phyloP scores from a whole-genome alignment of 2,888 invertebrate genomes.

The Ichneumon xanthorius region DNA sequence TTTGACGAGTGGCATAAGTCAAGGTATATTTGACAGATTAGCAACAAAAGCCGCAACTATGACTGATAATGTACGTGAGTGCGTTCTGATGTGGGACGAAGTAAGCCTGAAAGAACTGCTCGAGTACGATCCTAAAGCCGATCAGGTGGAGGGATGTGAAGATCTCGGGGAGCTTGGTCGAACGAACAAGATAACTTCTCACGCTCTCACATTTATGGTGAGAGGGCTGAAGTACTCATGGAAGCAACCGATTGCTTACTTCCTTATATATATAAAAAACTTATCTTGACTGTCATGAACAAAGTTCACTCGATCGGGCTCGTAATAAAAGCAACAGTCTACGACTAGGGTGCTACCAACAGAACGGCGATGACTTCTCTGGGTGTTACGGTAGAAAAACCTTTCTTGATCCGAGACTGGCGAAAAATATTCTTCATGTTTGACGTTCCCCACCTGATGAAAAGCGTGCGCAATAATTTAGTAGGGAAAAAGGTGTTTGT shows the following conservation, averaged over 20 bases:
- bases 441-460: conserved; percentile 69
- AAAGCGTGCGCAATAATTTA: conserved; percentile 69
- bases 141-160: conserved; percentile 70
- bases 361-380: conserved; percentile 63
- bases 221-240: conserved; percentile 69
- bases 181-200: conserved; percentile 58
- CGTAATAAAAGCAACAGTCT: conserved; percentile 67
- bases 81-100: conserved; percentile 73
- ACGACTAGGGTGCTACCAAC: conserved; percentile 70
- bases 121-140: conserved; percentile 68
- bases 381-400: conserved; percentile 65
- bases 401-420: conserved; percentile 53
- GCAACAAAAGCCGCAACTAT: conserved; percentile 70
- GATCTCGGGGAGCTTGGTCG: conserved; percentile 70
- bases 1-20: conserved; percentile 70
- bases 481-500: conserved; percentile 55
- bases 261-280: conserved; percentile 50
- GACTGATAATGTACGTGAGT: conserved; percentile 67
- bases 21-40: conserved; percentile 68
- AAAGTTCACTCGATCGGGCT: conserved; percentile 57
- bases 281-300: conserved; percentile 61
- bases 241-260: conserved; percentile 73
- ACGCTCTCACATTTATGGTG: conserved; percentile 73
- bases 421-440: conserved; percentile 68
- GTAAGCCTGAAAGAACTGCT: conserved; percentile 70